Percentiles rank a stretch among this genome's conserved stretches.
phyloP scores from a whole-genome alignment of 2,113 vertebrate genomes.

The Nanorana parkeri region DNA sequence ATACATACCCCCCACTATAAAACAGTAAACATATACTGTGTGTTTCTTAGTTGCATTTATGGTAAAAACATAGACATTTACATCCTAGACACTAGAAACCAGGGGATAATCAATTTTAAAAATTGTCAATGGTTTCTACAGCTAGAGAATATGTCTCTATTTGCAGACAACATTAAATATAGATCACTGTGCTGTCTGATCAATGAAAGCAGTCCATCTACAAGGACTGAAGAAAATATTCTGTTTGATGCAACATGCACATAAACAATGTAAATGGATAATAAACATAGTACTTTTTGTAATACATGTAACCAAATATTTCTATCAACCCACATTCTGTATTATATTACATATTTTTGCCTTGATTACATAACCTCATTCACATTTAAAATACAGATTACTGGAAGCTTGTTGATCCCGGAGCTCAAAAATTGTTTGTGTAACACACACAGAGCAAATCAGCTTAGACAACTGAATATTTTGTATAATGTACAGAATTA shows the following conservation, averaged over 20 bases:
- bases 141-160: not conserved
- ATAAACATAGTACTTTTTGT: not conserved
- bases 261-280: not conserved
- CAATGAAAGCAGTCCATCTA: not conserved
- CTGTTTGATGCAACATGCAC: not conserved
- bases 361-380: too few species aligned
- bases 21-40: too few species aligned
- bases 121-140: not conserved
- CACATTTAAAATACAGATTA: too few species aligned
- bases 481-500: too few species aligned
- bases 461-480: too few species aligned
- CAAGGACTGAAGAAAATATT: not conserved
- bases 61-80: not conserved
- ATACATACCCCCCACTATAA: too few species aligned
- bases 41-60: too few species aligned
- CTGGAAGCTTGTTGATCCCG: too few species aligned
- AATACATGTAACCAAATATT: not conserved
- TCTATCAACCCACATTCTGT: not conserved
- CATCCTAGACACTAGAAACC: not conserved
- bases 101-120: not conserved
- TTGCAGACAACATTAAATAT: constrained; percentile 1
- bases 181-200: not conserved
- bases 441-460: too few species aligned
- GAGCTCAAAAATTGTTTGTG: too few species aligned
- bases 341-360: not conserved